Percentiles rank a stretch among this genome's conserved stretches.
Conservation (phyloP, 92 coral and sea anemone genomes). For the Epizoanthus fatuus region DNA sequence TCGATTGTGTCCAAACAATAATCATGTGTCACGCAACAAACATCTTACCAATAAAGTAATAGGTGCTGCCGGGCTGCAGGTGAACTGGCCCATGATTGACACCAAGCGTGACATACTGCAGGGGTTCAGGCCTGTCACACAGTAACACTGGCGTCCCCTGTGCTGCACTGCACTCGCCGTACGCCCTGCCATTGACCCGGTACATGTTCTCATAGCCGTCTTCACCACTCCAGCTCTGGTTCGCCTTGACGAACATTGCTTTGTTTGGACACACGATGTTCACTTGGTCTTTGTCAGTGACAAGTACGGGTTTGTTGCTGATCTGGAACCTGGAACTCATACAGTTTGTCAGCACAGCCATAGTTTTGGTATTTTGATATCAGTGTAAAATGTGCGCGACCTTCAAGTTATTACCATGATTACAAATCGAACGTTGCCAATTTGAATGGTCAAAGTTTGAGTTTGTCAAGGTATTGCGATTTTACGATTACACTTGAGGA, state of each 20-base stretch:
- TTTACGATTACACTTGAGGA: too few species aligned
- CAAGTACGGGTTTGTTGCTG: neutral
- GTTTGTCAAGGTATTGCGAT: too few species aligned
- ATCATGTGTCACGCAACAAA: neutral
- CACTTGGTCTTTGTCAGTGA: slow-evolving; percentile 4
- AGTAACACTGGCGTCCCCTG: slow-evolving; percentile 9
- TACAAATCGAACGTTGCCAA: too few species aligned
- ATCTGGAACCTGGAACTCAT: slow-evolving; percentile 19
- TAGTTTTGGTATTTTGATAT: neutral
- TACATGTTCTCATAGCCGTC: slow-evolving; percentile 14
- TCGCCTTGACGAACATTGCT: slow-evolving; percentile 22
- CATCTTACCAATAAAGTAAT: slow-evolving; percentile 29
- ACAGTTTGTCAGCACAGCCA: neutral
- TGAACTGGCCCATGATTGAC: neutral
- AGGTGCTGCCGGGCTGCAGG: slow-evolving; percentile 4
- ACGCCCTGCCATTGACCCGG: slow-evolving; percentile 8
- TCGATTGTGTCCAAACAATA: neutral
- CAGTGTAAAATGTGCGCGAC: too few species aligned
- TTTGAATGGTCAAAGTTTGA: too few species aligned
- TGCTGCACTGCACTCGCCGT: slow-evolving; percentile 16
- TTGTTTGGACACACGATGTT: slow-evolving; percentile 35
- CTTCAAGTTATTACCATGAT: too few species aligned
- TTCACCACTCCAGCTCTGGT: slow-evolving; percentile 16
- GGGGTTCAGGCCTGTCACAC: slow-evolving; percentile 44
- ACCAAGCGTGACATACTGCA: slow-evolving; percentile 41